Evolutionary conservation across 1,140 invertebrate species (phyloP).

Genomic region (Portunus trituberculatus): DNA sequence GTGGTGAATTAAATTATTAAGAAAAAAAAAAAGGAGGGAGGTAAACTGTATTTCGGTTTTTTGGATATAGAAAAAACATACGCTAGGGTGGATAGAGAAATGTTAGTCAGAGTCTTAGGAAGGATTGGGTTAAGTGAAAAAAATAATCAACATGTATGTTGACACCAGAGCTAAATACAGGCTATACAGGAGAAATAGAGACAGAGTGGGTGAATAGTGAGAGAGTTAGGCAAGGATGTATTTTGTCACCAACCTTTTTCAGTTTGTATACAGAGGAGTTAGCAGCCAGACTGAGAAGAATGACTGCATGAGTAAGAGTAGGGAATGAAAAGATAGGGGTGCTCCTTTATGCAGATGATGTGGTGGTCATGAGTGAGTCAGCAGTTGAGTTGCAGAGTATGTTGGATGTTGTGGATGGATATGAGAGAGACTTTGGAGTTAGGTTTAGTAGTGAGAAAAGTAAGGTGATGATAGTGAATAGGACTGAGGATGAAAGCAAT

Average conservation of each 20-base stretch:
- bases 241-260: too few relatives aligned
- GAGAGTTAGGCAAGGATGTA: not conserved
- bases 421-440: too few relatives aligned
- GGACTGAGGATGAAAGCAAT: not conserved
- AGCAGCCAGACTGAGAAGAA: not conserved
- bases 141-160: not conserved
- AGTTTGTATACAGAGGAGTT: too few relatives aligned
- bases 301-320: not conserved
- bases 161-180: not conserved
- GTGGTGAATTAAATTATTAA: too few relatives aligned
- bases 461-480: not conserved
- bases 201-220: not conserved
- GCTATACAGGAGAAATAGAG: too few relatives aligned
- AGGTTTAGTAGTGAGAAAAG: too few relatives aligned
- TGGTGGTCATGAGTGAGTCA: too few relatives aligned
- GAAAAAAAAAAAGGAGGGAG: too few relatives aligned
- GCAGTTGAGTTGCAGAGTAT: too few relatives aligned
- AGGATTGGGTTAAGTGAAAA: not conserved
- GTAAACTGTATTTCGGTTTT: too few relatives aligned
- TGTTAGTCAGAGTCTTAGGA: not conserved
- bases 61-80: not conserved
- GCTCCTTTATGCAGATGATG: too few relatives aligned
- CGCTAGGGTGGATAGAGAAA: not conserved
- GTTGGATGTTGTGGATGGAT: too few relatives aligned
- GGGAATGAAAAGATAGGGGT: not conserved